Percentiles rank a stretch among this genome's conserved stretches.
Evolutionary conservation across 2,888 invertebrate species (phyloP).

Genomic region (Drosophila longiperda): DNA sequence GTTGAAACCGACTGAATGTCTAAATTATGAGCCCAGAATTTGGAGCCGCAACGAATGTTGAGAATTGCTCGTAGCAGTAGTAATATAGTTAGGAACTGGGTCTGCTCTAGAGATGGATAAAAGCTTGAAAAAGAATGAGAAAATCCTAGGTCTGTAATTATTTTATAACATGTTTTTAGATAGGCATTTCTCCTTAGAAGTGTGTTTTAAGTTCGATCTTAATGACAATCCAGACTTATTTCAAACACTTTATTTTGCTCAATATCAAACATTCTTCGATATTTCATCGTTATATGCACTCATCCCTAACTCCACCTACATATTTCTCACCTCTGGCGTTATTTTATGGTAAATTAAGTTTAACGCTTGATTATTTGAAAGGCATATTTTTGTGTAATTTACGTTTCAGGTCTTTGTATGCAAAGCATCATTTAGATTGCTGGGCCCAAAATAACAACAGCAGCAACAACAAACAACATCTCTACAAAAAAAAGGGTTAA

Average conservation of each 20-base stretch:
- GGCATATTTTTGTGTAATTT: slow-evolving; percentile 72
- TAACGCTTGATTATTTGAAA: slow-evolving; percentile 74
- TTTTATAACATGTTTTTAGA: not conserved
- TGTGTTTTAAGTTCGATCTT: not conserved
- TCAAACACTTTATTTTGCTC: not conserved
- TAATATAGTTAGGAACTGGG: slow-evolving; percentile 36
- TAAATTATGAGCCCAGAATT: slow-evolving; percentile 70
- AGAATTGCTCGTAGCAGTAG: slow-evolving; percentile 31
- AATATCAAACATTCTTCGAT: not conserved
- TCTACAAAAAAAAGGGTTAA: slow-evolving; percentile 63
- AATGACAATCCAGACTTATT: not conserved
- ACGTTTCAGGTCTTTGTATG: slow-evolving; percentile 33
- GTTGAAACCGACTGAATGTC: slow-evolving; percentile 70
- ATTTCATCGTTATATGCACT: slow-evolving; percentile 20
- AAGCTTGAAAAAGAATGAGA: not conserved
- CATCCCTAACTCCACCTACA: slow-evolving; percentile 5
- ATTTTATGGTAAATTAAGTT: slow-evolving; percentile 80
- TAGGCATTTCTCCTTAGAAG: not conserved
- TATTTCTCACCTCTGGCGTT: slow-evolving; percentile 24
- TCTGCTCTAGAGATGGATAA: slow-evolving; percentile 36
- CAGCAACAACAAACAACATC: slow-evolving; percentile 8
- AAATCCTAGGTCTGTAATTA: not conserved
- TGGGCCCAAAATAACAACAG: slow-evolving; percentile 3
- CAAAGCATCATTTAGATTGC: slow-evolving; percentile 23
- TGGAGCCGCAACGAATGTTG: slow-evolving; percentile 35